Conservation (phyloP, 2,888 invertebrate genomes). For the Aporophyla nigra region DNA sequence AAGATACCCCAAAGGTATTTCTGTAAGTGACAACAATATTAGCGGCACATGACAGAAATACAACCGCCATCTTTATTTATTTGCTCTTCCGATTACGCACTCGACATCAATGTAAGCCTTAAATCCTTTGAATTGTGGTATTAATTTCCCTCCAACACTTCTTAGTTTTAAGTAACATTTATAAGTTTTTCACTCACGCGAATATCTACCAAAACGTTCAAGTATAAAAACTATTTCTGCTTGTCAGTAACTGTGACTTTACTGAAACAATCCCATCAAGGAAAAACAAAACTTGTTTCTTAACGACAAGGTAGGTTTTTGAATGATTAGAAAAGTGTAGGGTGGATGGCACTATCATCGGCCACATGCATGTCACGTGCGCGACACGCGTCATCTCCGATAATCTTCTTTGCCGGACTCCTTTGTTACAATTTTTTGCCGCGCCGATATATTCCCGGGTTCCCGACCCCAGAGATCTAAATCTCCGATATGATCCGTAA, state of each 20-base stretch:
- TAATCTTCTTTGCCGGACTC: slow-evolving; percentile 89
- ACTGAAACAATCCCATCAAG: slow-evolving; percentile 17
- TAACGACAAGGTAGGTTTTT: slow-evolving; percentile 61
- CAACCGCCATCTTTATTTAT: slow-evolving; percentile 84
- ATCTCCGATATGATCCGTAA: slow-evolving; percentile 87
- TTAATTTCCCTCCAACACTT: slow-evolving; percentile 90
- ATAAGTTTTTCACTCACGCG: slow-evolving; percentile 39
- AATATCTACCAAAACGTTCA: slow-evolving; percentile 66
- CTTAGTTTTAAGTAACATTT: slow-evolving; percentile 85
- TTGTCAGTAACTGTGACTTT: slow-evolving; percentile 64
- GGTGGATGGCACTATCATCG: slow-evolving; percentile 81
- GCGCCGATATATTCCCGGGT: slow-evolving; percentile 80
- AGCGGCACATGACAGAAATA: slow-evolving; percentile 75
- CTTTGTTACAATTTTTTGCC: slow-evolving; percentile 90
- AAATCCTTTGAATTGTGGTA: slow-evolving; percentile 90
- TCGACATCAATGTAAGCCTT: slow-evolving; percentile 88
- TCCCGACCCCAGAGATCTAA: slow-evolving; percentile 82
- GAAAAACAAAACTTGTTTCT: slow-evolving; percentile 46
- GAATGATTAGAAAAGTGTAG: slow-evolving; percentile 67
- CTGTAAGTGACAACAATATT: slow-evolving; percentile 83
- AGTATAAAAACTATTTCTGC: slow-evolving; percentile 71
- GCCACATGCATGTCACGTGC: slow-evolving; percentile 87
- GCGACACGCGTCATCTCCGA: slow-evolving; percentile 86
- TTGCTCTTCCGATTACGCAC: slow-evolving; percentile 87
- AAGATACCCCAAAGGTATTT: slow-evolving; percentile 72